Evolutionary conservation across 2,797 vertebrate genomes (phyloP), one percentile per base, ranked within the genome.

Genomic region (Hemibagrus guttatus): DNA sequence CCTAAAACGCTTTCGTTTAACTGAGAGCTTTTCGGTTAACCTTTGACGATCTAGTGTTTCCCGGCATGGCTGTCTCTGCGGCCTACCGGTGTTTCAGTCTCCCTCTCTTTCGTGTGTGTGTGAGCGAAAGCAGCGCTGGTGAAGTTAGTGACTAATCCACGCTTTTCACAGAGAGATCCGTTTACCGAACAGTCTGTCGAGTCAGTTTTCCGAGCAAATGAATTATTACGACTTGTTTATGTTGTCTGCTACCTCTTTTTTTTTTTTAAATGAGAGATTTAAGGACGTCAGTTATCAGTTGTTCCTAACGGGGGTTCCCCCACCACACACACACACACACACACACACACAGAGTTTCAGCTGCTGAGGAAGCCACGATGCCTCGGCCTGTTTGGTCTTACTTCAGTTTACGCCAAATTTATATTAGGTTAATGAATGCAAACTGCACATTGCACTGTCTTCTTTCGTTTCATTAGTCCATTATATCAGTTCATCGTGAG

Each of bases 71-170:
- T 68, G 54, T 19, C 11, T 69, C 42, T 66, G 88, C 85, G 91
- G 90, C 90, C 91, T 91, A 91, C 91, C 92, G 92, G 91, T 91
- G 82, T 90, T 88, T 86, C 82, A n/a, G 3, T 78, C 28, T 11
- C 21, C 49, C 23, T 72, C 21, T 26, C 23, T 49, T 13, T 72
- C 69, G n/a, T 42, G 39, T 12, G 69, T 23, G 31, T 21, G 68
- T 11, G 28, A 2, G 66, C 0, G 85, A 42, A 31, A 85, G 84
- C 72, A 16, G 39, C 0, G 39, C 4, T 11, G 35, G 35, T 0
- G 6, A 7, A 69, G 69, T 13, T 78, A 14, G 21, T 46, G 61
- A 83, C 61, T 26, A 83, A 61, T 79, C 52, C 75, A 61, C 61
- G n/a, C 64, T 46, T 42, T 61, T 46, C 23, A 11, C 76, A 31